Base-by-base conservation (phyloP, 2,888 invertebrate species). In the Willowsia nigromaculata region DNA sequence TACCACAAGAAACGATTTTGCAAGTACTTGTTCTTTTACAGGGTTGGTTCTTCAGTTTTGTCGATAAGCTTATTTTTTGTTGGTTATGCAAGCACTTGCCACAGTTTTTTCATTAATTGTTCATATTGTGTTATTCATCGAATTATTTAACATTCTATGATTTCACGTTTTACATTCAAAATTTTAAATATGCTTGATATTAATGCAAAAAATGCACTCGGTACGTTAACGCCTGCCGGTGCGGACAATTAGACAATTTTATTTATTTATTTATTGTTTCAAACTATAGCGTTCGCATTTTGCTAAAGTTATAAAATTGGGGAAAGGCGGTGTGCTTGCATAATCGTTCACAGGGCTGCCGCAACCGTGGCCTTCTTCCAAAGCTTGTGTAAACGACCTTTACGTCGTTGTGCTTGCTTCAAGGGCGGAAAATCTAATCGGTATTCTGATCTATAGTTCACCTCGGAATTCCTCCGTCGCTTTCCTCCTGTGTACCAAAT, bases 41-140 rank as follows among this genome's bases (percentile, higher is more conserved):
- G 92, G 91, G 91, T 86, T 91, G 90, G 90, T 90, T 91, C 91
- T 90, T 90, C 91, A 91, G 92, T 87, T 90, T 90, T 91, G 90
- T 91, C 90, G 88, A 82, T 83, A 78, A 85, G 84, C 86, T 84
- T 90, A 84, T 87, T 91, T n/a, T 90, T 90, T 91, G 65, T 89
- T 91, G 92, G 92, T 92, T 92, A 92, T 92, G 92, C 92, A 92
- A 91, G 92, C 92, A 92, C 92, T 90, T 43, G 83, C 88, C 68
- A 76, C 25, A 76, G 53, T 76, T 22, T 76, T 53, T 76, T 76
- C n/a, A 50, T 5, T 50, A 50, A 76, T 22, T 59, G 27, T 11
- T 15, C 27, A 15, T 71, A 37, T 80, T 78, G 18, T 56, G 53
- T 37, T 18, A 25, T 37, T 30, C 33, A 11, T 82, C 74, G 71